Evolutionary conservation across 2,113 vertebrate species (phyloP).

Genomic region (Tetrax tetrax): DNA sequence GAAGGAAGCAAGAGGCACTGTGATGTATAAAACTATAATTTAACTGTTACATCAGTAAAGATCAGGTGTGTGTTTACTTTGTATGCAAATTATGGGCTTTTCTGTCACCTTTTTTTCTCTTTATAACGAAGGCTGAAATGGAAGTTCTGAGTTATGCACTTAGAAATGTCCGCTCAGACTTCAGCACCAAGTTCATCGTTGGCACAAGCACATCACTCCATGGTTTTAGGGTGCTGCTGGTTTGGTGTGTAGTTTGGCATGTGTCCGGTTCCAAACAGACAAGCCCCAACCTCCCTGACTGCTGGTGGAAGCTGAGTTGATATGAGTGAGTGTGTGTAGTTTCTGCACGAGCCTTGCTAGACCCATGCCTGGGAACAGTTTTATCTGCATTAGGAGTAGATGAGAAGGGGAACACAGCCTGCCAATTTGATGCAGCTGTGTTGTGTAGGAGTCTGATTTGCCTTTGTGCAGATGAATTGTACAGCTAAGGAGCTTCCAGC

Average conservation of each 20-base stretch:
- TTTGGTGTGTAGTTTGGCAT: background rate
- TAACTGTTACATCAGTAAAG: background rate
- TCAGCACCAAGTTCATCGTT: background rate
- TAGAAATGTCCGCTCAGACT: background rate
- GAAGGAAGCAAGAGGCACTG: background rate
- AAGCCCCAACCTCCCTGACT: background rate
- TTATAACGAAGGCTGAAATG: background rate
- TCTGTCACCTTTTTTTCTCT: background rate
- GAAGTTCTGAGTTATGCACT: background rate
- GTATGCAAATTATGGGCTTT: background rate
- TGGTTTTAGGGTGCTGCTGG: background rate
- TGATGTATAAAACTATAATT: background rate
- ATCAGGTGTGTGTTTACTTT: background rate
- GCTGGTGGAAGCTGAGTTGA: background rate
- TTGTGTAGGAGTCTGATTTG: background rate
- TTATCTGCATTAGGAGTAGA: background rate
- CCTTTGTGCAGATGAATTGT: background rate
- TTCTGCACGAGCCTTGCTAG: background rate
- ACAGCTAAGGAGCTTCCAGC: background rate
- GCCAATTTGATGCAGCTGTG: background rate
- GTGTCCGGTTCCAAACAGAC: fast-evolving
- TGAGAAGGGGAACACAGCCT: background rate
- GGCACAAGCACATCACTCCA: background rate
- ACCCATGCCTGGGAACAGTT: background rate
- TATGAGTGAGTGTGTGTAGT: fast-evolving